Evolutionary conservation across 2,113 vertebrate species (phyloP).

Genomic region (Equus przewalskii): DNA sequence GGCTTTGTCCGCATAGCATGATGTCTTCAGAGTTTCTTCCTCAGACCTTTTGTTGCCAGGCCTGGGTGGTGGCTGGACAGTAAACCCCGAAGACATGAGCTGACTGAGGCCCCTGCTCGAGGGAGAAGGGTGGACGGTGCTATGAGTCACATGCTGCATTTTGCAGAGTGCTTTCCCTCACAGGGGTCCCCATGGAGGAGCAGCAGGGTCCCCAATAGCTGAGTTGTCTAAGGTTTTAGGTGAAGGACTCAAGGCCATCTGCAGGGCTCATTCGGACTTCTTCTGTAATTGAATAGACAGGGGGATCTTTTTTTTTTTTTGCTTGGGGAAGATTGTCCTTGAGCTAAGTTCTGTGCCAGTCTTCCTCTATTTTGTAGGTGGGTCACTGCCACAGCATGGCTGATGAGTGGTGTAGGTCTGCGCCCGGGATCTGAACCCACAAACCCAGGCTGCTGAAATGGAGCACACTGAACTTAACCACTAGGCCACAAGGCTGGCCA

Average conservation of each 20-base stretch:
- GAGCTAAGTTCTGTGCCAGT: too few relatives aligned
- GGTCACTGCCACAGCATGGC: too few relatives aligned
- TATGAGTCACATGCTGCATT: neutral
- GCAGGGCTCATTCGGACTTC: neutral
- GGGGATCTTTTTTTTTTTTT: too few relatives aligned
- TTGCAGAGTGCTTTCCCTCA: neutral
- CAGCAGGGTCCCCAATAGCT: neutral
- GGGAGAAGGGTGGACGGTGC: neutral
- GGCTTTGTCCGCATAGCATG: neutral
- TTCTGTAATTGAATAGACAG: neutral
- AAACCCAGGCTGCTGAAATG: too few relatives aligned
- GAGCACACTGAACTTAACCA: too few relatives aligned
- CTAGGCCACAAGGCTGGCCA: too few relatives aligned
- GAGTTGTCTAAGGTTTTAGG: neutral
- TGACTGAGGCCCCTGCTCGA: neutral
- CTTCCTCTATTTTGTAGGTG: too few relatives aligned
- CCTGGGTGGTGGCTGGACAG: neutral
- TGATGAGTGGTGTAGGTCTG: too few relatives aligned
- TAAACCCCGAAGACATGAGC: neutral
- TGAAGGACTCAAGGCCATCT: neutral
- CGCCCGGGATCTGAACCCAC: too few relatives aligned
- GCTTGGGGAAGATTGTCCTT: too few relatives aligned
- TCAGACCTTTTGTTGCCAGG: neutral
- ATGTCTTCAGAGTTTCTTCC: neutral
- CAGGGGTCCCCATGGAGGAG: accelerated